Percentiles rank a stretch among this genome's conserved stretches.
Conservation (phyloP, 2,797 vertebrate species). For the Typhlichthys eigenmanni region DNA sequence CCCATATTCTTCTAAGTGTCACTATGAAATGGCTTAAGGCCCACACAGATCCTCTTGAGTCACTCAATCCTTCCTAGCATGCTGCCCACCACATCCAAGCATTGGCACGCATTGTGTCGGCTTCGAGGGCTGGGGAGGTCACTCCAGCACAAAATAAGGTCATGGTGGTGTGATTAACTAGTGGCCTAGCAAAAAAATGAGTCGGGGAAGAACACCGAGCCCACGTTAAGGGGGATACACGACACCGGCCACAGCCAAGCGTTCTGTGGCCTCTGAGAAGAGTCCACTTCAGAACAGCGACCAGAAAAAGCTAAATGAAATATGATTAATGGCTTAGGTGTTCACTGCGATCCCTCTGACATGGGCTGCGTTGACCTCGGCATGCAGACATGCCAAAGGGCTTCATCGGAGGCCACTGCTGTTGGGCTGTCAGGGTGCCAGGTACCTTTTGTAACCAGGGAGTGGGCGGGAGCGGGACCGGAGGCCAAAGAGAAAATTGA, state of each 20-base stretch:
- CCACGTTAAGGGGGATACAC: constrained; percentile 72
- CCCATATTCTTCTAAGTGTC: constrained; percentile 32
- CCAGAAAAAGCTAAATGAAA: constrained; percentile 35
- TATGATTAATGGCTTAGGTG: constrained; percentile 46
- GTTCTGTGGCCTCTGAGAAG: constrained; percentile 8
- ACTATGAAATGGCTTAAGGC: constrained; percentile 72
- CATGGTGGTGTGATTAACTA: constrained; percentile 78
- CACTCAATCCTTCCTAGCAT: constrained; percentile 27
- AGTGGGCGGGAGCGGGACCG: constrained; percentile 40
- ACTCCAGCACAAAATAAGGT: constrained; percentile 76
- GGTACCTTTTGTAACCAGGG: constrained; percentile 53
- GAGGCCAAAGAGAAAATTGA: constrained; percentile 54
- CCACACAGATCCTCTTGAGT: constrained; percentile 74
- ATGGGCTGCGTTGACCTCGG: constrained; percentile 11
- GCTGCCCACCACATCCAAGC: constrained; percentile 75
- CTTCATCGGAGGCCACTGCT: constrained; percentile 36
- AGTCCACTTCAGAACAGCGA: constrained; percentile 5
- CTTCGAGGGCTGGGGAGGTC: constrained; percentile 75
- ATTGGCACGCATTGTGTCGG: constrained; percentile 81
- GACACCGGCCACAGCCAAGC: constrained; percentile 38
- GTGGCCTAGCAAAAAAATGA: constrained; percentile 78
- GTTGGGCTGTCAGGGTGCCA: constrained; percentile 39
- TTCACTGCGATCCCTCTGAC: constrained; percentile 26
- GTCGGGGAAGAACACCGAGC: constrained; percentile 70
- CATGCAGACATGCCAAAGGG: constrained; percentile 18